A percentile compares a stretch with the other conserved stretches of the same genome.
phyloP scores from a whole-genome alignment of 1,140 invertebrate species.

The Globodera rostochiensis region DNA sequence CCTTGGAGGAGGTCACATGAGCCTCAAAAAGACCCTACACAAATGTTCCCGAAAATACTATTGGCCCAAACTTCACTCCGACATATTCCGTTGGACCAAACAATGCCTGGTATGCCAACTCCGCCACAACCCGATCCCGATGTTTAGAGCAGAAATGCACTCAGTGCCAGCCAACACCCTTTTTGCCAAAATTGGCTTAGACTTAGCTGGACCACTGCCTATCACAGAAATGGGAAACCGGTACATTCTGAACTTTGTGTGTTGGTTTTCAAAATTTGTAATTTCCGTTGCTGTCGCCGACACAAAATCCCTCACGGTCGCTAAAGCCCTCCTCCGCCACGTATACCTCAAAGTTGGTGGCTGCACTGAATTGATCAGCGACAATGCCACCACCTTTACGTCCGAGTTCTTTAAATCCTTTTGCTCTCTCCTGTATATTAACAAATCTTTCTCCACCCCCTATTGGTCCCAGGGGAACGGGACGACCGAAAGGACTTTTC shows the following conservation, averaged over 20 bases:
- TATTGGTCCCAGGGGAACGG: slow-evolving; percentile 21
- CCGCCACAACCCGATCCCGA: slow-evolving; percentile 9
- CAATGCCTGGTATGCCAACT: slow-evolving; percentile 24
- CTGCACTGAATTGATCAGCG: neutral
- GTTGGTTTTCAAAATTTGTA: slow-evolving; percentile 21
- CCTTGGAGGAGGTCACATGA: slow-evolving; percentile 27
- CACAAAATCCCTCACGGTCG: slow-evolving; percentile 14
- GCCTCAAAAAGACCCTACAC: slow-evolving; percentile 5
- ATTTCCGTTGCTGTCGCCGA: slow-evolving; percentile 18
- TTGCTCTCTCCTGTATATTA: neutral
- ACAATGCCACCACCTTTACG: slow-evolving; percentile 25
- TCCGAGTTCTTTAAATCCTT: slow-evolving; percentile 28
- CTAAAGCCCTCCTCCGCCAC: slow-evolving; percentile 19
- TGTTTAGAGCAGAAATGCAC: slow-evolving; percentile 11
- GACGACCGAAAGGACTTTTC: slow-evolving; percentile 17
- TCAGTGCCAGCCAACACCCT: neutral
- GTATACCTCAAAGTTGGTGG: slow-evolving; percentile 21
- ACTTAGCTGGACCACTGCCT: slow-evolving; percentile 18
- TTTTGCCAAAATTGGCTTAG: slow-evolving; percentile 26
- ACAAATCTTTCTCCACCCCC: neutral
- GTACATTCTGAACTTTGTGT: slow-evolving; percentile 30
- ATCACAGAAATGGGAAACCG: slow-evolving; percentile 14
- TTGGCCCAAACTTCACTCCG: slow-evolving; percentile 11
- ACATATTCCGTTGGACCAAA: slow-evolving; percentile 16
- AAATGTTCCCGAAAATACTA: slow-evolving; percentile 29